phyloP scores from a whole-genome alignment of 2,888 invertebrate genomes.

The Linyphia triangularis region DNA sequence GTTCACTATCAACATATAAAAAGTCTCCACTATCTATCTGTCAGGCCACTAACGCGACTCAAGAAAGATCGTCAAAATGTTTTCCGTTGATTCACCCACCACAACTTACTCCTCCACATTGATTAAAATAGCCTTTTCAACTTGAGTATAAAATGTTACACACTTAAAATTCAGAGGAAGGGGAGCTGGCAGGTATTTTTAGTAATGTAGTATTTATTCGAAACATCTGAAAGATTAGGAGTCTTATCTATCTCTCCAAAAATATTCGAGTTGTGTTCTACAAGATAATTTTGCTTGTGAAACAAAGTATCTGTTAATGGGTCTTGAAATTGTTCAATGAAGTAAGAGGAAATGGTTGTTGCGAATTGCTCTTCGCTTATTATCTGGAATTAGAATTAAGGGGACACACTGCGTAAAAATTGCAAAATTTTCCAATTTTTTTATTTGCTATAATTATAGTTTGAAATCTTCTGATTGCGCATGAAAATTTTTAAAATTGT shows the following conservation, averaged over 20 bases:
- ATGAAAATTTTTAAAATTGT: no score
- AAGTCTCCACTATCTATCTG: not conserved
- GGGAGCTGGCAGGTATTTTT: conserved; percentile 46
- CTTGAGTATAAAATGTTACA: conserved; percentile 24
- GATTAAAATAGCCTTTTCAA: conserved; percentile 62
- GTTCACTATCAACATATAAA: not conserved
- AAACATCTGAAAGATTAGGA: conserved; percentile 37
- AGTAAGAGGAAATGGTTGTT: not conserved
- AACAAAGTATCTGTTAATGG: not conserved
- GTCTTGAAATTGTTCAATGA: not conserved
- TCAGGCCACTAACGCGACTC: not conserved
- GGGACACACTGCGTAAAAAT: no score
- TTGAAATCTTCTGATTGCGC: no score
- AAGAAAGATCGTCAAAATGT: not conserved
- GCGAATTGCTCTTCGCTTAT: not conserved
- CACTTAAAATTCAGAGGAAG: conserved; percentile 61
- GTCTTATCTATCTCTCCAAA: conserved; percentile 14
- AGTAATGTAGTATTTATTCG: conserved; percentile 34
- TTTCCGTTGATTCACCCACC: conserved; percentile 51
- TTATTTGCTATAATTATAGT: no score
- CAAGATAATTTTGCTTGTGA: not conserved
- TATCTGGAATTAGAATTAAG: no score
- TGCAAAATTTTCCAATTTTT: no score
- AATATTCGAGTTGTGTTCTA: conserved; percentile 27
- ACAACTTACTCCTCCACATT: conserved; percentile 62